Base-by-base conservation (phyloP, 1,140 invertebrate species). In the Arion vulgaris region DNA sequence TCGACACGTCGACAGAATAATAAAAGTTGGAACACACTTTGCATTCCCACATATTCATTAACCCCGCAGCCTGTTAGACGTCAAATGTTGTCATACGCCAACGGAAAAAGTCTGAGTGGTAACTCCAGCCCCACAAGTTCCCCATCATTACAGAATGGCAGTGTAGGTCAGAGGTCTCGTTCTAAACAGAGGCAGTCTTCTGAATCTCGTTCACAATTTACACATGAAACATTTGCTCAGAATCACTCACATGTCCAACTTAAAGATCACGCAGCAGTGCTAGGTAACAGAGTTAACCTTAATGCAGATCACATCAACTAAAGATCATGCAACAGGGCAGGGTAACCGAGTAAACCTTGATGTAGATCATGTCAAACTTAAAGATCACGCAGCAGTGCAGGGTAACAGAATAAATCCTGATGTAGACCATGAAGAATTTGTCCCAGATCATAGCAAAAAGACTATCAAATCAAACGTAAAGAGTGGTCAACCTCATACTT, bases 11-110 rank as follows among this genome's bases (percentile, higher is more conserved):
- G 68, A 34, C 41, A 80, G n/a, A 51, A 41, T 45, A 81, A 66
- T 49, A 77, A 81, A 57, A 74, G 66, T 36, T 51, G 66, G 57
- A 66, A 36, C 1, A 73, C 57, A 34, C 62, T 45, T 51, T 5
- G 39, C 34, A 57, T 72, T 19, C 23, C 80, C 36, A 83, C 19
- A 38, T 53, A 77, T 72, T 83, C 85, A 57, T 62, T 84, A 32
- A 88, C 87, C 5, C 87, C 87, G 11, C 86, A 88, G 57, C 87
- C 85, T 45, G 32, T 83, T 81, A 41, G 72, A 17, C 39, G 39
- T 39, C 23, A 23, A 71, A 13, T 71, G 39, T 51, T 32, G 71
- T 36, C 49, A 26, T 28, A 26, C 32, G 32, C 45, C 41, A 39
- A 80, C 51, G 73, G 76, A 11, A 38, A 81, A 68, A 28, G 39